These are phyloP conservation scores for Mionectes macconnelli DNA, from an alignment of 2,113 vertebrate species.

Conservation along the genomic window DNA sequence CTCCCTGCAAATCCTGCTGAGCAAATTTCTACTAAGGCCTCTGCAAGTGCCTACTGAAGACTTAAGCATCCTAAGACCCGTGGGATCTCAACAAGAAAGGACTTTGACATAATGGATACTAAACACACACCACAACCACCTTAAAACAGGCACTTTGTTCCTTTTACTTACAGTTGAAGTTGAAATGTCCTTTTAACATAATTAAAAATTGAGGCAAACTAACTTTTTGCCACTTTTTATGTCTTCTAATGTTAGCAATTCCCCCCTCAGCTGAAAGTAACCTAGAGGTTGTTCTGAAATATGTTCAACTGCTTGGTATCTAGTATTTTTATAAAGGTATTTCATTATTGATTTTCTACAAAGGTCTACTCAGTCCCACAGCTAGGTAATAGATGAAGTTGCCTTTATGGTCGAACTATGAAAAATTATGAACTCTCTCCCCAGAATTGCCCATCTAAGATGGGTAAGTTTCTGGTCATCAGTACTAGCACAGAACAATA, in stretches of 20 bases:
- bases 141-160: background rate
- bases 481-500: background rate
- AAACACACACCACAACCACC: background rate
- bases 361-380: background rate
- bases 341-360: background rate
- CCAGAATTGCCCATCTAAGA: background rate
- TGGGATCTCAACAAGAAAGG: background rate
- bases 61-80: background rate
- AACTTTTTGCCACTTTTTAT: background rate
- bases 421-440: background rate
- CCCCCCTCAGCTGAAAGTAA: background rate
- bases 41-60: background rate
- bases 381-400: background rate
- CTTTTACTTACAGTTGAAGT: background rate
- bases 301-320: background rate
- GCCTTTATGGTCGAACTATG: background rate
- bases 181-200: background rate
- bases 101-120: background rate
- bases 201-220: background rate
- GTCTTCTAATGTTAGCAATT: background rate
- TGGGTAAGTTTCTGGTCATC: background rate
- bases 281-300: background rate
- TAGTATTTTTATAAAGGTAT: background rate
- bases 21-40: background rate
- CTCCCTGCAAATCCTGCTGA: background rate